Percentiles rank a stretch among this genome's conserved stretches.
These are phyloP conservation scores for Rhabdomys pumilio DNA, from an alignment of 2,797 vertebrate species.

Conservation along the genomic window DNA sequence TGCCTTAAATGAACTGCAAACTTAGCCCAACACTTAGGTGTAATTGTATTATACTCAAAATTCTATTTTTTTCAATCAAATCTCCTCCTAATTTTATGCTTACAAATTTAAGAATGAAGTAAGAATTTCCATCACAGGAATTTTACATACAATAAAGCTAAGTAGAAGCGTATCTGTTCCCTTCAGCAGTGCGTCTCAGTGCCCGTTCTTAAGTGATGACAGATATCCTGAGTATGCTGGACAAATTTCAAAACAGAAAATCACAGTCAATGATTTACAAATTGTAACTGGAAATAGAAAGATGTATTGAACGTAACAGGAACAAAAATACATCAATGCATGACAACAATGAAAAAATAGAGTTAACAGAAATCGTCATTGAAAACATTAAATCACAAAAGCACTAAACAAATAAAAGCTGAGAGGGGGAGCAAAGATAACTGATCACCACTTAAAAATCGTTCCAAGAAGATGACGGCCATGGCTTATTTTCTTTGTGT, in stretches of 20 bases:
- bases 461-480: conserved; percentile 64
- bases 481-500: conserved; percentile 68
- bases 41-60: conserved; percentile 59
- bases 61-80: conserved; percentile 41
- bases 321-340: conserved; percentile 70
- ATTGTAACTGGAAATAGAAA: conserved; percentile 69
- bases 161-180: conserved; percentile 40
- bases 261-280: conserved; percentile 68
- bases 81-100: conserved; percentile 50
- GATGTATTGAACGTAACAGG: conserved; percentile 65
- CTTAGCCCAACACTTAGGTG: conserved; percentile 31
- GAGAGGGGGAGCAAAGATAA: conserved; percentile 47
- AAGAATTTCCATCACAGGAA: conserved; percentile 49
- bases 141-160: conserved; percentile 1
- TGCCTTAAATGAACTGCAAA: conserved; percentile 21
- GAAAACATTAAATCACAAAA: conserved; percentile 74
- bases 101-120: not conserved
- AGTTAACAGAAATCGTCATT: conserved; percentile 70
- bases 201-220: conserved; percentile 38
- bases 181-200: not conserved
- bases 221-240: not conserved
- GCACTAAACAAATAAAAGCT: conserved; percentile 69
- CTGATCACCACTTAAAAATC: conserved; percentile 72
- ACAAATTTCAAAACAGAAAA: conserved; percentile 59
- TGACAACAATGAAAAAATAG: conserved; percentile 70